Evolutionary conservation across 2,797 vertebrate genomes (phyloP).

Genomic region (Acipenser transmontanus): DNA sequence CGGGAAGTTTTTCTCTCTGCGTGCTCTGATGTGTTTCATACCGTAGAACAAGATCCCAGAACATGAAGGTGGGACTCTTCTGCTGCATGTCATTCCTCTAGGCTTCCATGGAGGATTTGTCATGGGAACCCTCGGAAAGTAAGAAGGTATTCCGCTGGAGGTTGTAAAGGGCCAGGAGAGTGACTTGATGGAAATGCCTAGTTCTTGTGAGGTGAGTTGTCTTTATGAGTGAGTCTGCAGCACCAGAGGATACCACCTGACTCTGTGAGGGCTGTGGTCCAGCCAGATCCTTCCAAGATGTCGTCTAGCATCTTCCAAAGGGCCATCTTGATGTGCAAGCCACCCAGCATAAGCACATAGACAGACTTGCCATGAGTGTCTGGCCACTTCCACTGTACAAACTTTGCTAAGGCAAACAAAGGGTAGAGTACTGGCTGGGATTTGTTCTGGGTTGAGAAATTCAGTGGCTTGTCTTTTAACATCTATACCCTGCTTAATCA

Average conservation of each 20-base stretch:
- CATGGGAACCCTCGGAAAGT: not conserved
- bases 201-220: constrained; percentile 1
- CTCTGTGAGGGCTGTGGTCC: not conserved
- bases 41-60: not conserved
- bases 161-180: not conserved
- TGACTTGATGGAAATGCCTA: not conserved
- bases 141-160: not conserved
- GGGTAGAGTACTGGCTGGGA: not conserved
- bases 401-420: constrained; percentile 1
- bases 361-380: not conserved
- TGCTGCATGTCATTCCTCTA: not conserved
- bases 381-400: constrained; percentile 9
- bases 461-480: not conserved
- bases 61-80: constrained; percentile 7
- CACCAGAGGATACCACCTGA: not conserved
- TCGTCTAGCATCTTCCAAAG: not conserved
- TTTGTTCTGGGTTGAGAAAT: not conserved
- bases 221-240: not conserved
- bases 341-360: not conserved
- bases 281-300: not conserved
- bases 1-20: not conserved
- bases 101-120: not conserved
- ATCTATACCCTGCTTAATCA: not conserved
- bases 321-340: not conserved
- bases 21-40: not conserved